Evolutionary conservation across 1,140 invertebrate species (phyloP).

Genomic region (Helicoverpa armigera): DNA sequence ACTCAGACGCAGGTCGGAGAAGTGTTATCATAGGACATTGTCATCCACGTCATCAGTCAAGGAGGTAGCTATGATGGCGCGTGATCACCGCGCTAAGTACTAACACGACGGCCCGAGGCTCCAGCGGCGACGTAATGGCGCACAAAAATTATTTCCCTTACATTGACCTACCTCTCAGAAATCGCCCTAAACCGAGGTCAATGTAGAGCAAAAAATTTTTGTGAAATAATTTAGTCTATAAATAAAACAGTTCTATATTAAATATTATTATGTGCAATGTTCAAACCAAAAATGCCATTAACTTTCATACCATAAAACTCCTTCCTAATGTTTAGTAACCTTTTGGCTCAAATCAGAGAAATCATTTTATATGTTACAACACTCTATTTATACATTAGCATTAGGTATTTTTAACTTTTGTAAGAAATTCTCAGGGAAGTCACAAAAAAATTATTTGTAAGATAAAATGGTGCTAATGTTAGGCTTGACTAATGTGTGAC

Average conservation of each 20-base stretch:
- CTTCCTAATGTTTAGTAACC: constrained; percentile 72
- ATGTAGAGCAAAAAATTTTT: constrained; percentile 78
- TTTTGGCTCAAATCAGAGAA: constrained; percentile 85
- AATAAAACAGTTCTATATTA: constrained; percentile 79
- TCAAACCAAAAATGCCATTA: constrained; percentile 86
- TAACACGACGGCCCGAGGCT: constrained; percentile 56
- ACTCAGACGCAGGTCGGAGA: constrained; percentile 67
- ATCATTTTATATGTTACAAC: constrained; percentile 78
- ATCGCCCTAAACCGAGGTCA: constrained; percentile 76
- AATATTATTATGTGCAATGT: constrained; percentile 82
- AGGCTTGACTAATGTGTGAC: constrained; percentile 85
- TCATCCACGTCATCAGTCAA: constrained; percentile 58
- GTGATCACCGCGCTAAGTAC: constrained; percentile 49
- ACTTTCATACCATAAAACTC: constrained; percentile 76
- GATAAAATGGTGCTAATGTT: constrained; percentile 86
- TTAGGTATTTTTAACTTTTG: constrained; percentile 86
- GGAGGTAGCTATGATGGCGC: constrained; percentile 49
- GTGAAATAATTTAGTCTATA: constrained; percentile 68
- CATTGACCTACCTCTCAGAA: constrained; percentile 65
- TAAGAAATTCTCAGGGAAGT: constrained; percentile 84
- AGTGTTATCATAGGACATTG: constrained; percentile 61
- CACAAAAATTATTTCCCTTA: constrained; percentile 78
- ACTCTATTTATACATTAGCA: constrained; percentile 85
- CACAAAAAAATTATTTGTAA: constrained; percentile 85
- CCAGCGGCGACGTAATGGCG: constrained; percentile 58